phyloP scores from a whole-genome alignment of 2,888 invertebrate genomes.

The Mythimna lalbum region DNA sequence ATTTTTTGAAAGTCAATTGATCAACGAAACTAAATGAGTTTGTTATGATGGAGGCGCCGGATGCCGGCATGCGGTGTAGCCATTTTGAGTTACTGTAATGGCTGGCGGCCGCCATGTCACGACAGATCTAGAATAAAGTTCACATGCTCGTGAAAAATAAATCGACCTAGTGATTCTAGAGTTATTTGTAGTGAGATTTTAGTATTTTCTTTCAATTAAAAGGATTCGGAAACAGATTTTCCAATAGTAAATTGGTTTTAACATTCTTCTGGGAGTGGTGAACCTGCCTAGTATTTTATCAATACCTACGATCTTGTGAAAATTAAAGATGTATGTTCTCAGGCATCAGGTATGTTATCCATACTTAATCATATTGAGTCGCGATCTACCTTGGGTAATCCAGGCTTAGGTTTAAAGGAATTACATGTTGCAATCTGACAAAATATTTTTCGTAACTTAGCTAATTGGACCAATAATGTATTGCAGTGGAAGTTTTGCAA shows the following conservation, averaged over 20 bases:
- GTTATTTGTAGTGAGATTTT: neutral
- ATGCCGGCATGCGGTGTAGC: constrained; percentile 79
- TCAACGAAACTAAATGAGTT: constrained; percentile 7
- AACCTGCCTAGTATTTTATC: constrained; percentile 16
- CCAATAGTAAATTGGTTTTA: constrained; percentile 1
- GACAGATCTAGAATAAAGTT: constrained; percentile 75
- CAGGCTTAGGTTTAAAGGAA: neutral
- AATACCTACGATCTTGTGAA: constrained; percentile 28
- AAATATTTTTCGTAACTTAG: constrained; percentile 22
- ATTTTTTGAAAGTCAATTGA: neutral
- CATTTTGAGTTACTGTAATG: constrained; percentile 82
- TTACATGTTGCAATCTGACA: constrained; percentile 4
- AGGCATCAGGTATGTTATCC: constrained; percentile 53
- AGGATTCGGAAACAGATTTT: constrained; percentile 1
- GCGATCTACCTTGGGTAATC: neutral
- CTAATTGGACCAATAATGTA: constrained; percentile 24
- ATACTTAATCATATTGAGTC: neutral
- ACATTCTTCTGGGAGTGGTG: constrained; percentile 29
- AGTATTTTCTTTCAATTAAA: neutral
- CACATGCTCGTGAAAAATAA: constrained; percentile 42
- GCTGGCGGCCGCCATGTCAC: constrained; percentile 85
- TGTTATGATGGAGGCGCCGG: constrained; percentile 70
- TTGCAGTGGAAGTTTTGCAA: constrained; percentile 11
- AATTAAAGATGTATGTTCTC: constrained; percentile 53
- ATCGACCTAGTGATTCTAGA: constrained; percentile 24